These are phyloP conservation scores for Colossoma macropomum DNA, from an alignment of 2,113 vertebrate species.

Conservation along the genomic window DNA sequence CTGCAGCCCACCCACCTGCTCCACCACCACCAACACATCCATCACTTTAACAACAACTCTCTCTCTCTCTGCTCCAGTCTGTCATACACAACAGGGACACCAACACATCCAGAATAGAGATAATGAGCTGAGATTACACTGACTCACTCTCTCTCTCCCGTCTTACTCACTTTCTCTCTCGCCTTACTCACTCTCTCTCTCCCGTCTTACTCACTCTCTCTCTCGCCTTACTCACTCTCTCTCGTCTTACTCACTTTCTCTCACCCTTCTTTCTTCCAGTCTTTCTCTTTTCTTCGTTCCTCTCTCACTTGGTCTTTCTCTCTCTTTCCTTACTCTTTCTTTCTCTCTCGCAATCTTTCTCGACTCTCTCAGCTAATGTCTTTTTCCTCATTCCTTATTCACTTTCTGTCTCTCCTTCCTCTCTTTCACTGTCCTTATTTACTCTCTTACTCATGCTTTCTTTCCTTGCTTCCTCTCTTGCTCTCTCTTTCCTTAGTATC, in stretches of 20 bases:
- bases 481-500: no score
- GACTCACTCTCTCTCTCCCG: background rate
- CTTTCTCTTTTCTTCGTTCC: no score
- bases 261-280: no score
- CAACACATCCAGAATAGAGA: constrained; percentile 29
- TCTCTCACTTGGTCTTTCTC: background rate
- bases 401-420: background rate
- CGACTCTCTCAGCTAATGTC: no score
- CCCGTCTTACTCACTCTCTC: background rate
- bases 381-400: no score
- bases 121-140: constrained; percentile 44
- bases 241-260: no score
- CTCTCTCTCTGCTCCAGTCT: constrained; percentile 54
- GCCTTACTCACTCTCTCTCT: background rate
- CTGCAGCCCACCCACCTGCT: constrained; percentile 45
- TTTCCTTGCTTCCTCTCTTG: no score
- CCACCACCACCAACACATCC: constrained; percentile 56
- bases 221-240: no score
- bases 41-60: constrained; percentile 67
- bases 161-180: background rate
- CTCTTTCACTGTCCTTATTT: no score
- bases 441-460: no score
- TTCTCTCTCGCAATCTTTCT: no score
- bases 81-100: constrained; percentile 41
- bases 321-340: background rate